These are phyloP conservation scores for Melanogrammus aeglefinus DNA, from an alignment of 2,797 vertebrate genomes.

Conservation along the genomic window DNA sequence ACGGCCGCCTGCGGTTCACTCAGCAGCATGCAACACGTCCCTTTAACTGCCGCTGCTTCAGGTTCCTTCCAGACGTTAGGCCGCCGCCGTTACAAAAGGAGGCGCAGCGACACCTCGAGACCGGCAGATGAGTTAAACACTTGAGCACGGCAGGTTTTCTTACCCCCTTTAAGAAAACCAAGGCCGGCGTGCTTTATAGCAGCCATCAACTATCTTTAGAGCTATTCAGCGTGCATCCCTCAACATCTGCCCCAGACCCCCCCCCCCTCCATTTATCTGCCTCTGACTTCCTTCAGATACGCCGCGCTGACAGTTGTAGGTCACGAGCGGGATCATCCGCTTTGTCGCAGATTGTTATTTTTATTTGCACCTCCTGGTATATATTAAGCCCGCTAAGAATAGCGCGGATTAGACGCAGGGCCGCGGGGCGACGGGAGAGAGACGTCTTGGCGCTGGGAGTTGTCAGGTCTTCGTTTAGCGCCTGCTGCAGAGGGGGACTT, in stretches of 20 bases:
- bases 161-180: conserved; percentile 62
- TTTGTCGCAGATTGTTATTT: conserved; percentile 18
- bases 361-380: conserved; percentile 19
- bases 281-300: conserved; percentile 36
- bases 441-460: not conserved
- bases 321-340: conserved; percentile 33
- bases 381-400: conserved; percentile 1
- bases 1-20: not conserved
- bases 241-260: conserved; percentile 48
- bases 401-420: conserved; percentile 3
- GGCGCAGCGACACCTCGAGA: not conserved
- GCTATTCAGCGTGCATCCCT: conserved; percentile 55
- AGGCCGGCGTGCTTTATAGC: conserved; percentile 59
- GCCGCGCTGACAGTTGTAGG: conserved; percentile 28
- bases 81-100: not conserved
- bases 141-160: not conserved
- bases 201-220: conserved; percentile 62
- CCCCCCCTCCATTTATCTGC: conserved; percentile 53
- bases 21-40: not conserved
- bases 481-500: not conserved
- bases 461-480: not conserved
- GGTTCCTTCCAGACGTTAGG: not conserved
- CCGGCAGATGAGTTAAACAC: not conserved
- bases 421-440: conserved; percentile 10
- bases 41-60: not conserved